Evolutionary conservation across 2,888 invertebrate species (phyloP), one percentile per base, ranked within the genome.

Genomic region (Ophion ellenae): DNA sequence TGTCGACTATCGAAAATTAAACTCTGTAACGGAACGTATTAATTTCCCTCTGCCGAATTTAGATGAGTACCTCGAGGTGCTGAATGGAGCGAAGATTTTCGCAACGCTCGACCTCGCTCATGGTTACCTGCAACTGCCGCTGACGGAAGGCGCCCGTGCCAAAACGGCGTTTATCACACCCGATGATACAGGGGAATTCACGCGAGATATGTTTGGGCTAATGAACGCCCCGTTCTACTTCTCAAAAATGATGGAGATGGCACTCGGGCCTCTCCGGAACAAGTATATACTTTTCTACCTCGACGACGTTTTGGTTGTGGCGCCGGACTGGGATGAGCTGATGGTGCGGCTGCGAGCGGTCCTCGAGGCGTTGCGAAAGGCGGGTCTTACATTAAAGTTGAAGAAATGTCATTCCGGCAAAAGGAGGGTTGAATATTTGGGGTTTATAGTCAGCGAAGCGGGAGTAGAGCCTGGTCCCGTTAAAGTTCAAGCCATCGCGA

Each of bases 171-270:
- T 76, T 32, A 32, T 32, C 32, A 32, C 32, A 32, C 32, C 32
- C 32, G 32, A 32, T 32, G 32, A 32, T 32, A 91, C 92, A 0
- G 93, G 88, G 47, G 91, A 94, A 83, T 93, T 90, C 63, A 89
- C 91, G 9, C 84, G 91, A 0, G 91, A 93, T 91, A 92, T 92
- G 0, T 94, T 94, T 77, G 94, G 93, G 1, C 87, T 94, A 0
- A 87, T 88, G 0, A 94, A 94, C 83, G 93, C 94, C 0, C 93
- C 93, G 0, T 89, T 91, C 0, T 90, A 91, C 0, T 94, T 93
- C 81, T 92, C 93, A 67, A 86, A 90, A 32, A 87, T 92, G 83
- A 92, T 94, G 85, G 90, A 92, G 63, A 86, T 87, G 17, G 87
- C 90, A 0, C 71, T 92, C 0, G 71, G 71, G 6, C 82, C 86